Evolutionary conservation across 2,113 vertebrate species (phyloP), one percentile per base, ranked within the genome.

Genomic region (Chinchilla lanigera): DNA sequence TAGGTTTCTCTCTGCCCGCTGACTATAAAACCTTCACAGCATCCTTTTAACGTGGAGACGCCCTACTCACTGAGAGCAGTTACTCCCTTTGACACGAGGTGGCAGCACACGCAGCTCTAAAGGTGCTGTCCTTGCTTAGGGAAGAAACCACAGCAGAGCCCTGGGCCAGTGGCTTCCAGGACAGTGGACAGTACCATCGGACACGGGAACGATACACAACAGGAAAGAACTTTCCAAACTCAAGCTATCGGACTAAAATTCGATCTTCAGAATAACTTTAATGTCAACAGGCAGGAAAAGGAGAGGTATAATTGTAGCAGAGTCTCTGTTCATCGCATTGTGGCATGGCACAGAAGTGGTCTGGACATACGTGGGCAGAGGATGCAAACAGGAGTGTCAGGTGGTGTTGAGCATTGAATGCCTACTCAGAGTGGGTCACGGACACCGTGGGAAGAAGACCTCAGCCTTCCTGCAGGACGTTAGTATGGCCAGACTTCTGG

Each of bases 11-110:
- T 83, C 50, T 85, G 50, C 44, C 13, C 41, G 4, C 20, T 88
- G 82, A 56, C 61, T 30, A 61, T 47, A 81, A 92, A 95, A 52
- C 38, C 14, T 89, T 38, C n/a, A 26, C 38, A 65, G 7, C 28
- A 2, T 44, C 65, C 50, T 50, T 60, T 33, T 52, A 47, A 61
- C 2, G 26, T 47, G 58, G 30, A 50, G 75, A 54, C 92, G 16
- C 28, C 47, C 26, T 61, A 4, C 30, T 89, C 89, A 85, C 8
- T 35, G 33, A 38, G 89, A 84, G 35, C 47, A 86, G 10, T 95
- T 82, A 10, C 78, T 91, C 33, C 12, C 47, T 89, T 63, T 47
- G 60, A 85, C 98, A 97, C 86, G 13, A 98, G 98, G 63, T 97
- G 97, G 96, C 93, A 52, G 67, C 96, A 50, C 56, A 60, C 61